Evolutionary conservation across 30 jellyfish, hydroid and myxozoan species (phyloP).

Genomic region (Aurelia aurita complex sp. Pacific): DNA sequence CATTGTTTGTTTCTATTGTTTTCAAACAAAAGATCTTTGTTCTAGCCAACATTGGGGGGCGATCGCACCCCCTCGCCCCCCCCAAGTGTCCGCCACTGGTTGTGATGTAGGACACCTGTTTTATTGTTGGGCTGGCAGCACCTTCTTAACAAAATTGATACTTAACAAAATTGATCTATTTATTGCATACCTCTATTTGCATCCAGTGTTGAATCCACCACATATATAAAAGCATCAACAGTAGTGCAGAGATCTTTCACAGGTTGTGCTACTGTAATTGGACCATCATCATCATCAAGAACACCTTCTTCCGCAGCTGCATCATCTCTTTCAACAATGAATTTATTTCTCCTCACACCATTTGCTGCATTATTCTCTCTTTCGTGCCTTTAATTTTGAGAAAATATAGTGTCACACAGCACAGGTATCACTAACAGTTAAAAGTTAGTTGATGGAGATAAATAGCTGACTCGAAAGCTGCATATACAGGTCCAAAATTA

Average conservation of each 20-base stretch:
- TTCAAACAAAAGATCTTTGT: no score
- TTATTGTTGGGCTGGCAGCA: no score
- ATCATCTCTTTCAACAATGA: slow-evolving; percentile 51
- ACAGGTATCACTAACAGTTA: neutral
- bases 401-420: neutral
- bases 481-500: no score
- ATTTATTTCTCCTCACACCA: slow-evolving; percentile 71
- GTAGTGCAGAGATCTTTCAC: slow-evolving; percentile 87
- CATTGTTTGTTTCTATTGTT: no score
- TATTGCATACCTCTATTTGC: slow-evolving; percentile 26
- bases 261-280: slow-evolving; percentile 78
- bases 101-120: no score
- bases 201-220: slow-evolving; percentile 72
- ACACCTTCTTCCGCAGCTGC: slow-evolving; percentile 38
- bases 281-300: slow-evolving; percentile 25
- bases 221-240: slow-evolving; percentile 91
- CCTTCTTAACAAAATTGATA: no score
- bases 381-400: slow-evolving; percentile 51
- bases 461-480: no score
- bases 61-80: no score
- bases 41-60: no score
- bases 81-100: no score
- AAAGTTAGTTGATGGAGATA: neutral
- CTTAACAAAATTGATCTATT: no score
- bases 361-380: slow-evolving; percentile 72